Evolutionary conservation across 2,888 invertebrate species (phyloP), one percentile per base, ranked within the genome.

Genomic region (Tetheella fluctuosa): DNA sequence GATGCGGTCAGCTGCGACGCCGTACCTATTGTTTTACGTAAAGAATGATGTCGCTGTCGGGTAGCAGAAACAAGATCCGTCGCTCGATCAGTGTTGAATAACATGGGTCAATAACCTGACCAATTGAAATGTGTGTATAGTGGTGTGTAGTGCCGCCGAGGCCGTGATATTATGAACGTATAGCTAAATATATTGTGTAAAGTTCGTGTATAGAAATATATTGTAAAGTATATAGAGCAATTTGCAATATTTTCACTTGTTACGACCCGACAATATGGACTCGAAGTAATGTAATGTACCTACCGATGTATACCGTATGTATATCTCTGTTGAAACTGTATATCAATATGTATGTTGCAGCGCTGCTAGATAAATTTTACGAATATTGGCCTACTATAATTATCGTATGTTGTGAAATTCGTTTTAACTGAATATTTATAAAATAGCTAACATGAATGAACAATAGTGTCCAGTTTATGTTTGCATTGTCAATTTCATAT

Each of bases 1-100:
- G 77, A 89, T 95, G 65, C 94, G 96, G 65, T 96, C 96, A 52
- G 96, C 97, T 0, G 96, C 97, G 25, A 97, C 97, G 0, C 98
- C 98, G 1, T 98, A 98, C 90, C 94, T 98, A 60, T 92, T 98
- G 55, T 98, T 98, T 90, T 98, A 98, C 84, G 96, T 96, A 56
- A 95, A 95, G 63, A 94, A 90, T 70, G 94, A 95, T 73, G 87
- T 85, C 58, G 91, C 89, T 73, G 87, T 85, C 58, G 91, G 90
- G 77, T 90, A 91, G 85, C 48, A 48, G 17, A 20, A 20, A 7
- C 10, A 10, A 20, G 48, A 48, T 20, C 15, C 17, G 2, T 34
- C 25, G 6, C 25, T 25, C 30, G 30, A 34, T 37, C n/a, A 39
- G 39, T 39, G 6, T 5, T 39, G n/a, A 39, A 10, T n/a, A n/a